Evolutionary conservation across 1,140 invertebrate genomes (phyloP).

Genomic region (Tetraneura akinire): DNA sequence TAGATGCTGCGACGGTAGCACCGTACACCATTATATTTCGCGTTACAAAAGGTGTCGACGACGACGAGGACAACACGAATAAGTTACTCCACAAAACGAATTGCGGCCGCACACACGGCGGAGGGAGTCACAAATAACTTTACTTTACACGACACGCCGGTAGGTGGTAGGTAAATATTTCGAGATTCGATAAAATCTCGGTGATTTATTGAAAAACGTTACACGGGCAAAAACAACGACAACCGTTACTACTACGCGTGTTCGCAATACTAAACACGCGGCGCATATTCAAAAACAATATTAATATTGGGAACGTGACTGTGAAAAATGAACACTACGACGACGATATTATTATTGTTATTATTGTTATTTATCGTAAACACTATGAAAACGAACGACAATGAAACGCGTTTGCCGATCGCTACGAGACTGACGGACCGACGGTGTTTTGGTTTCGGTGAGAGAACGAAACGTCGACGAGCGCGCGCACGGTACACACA

Average conservation of each 20-base stretch:
- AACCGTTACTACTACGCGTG: background rate
- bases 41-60: no score
- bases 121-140: no score
- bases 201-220: background rate
- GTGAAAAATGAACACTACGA: background rate
- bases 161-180: no score
- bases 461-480: background rate
- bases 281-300: background rate
- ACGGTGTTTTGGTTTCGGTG: no score
- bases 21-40: no score
- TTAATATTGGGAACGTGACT: no score
- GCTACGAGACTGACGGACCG: conserved; percentile 47
- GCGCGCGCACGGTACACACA: background rate
- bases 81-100: background rate
- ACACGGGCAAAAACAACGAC: no score
- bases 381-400: background rate
- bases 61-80: background rate
- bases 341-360: background rate
- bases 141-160: no score
- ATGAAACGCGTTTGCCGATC: background rate
- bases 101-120: background rate
- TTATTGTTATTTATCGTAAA: background rate
- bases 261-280: background rate
- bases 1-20: background rate
- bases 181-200: background rate